Evolutionary conservation across 2,113 vertebrate genomes (phyloP).

Genomic region (Arenaria interpres): DNA sequence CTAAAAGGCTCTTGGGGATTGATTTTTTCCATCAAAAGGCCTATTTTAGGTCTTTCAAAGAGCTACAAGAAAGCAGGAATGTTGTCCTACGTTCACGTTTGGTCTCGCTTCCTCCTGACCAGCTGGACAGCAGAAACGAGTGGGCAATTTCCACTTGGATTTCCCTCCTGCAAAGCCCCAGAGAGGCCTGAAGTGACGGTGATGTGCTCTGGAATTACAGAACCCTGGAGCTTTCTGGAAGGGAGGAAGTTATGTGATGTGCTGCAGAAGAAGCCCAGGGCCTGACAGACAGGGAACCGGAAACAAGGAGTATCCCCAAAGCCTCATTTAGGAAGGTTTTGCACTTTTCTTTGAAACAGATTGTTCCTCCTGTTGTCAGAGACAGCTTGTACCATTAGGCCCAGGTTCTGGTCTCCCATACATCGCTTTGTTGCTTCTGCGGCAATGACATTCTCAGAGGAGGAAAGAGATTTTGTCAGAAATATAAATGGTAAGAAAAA

Average conservation of each 20-base stretch:
- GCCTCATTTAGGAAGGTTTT: neutral
- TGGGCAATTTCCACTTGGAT: neutral
- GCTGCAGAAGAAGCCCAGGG: neutral
- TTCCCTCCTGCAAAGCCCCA: neutral
- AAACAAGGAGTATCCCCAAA: neutral
- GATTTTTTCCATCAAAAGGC: neutral
- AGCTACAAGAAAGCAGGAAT: neutral
- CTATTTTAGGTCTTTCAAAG: neutral
- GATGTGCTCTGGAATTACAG: neutral
- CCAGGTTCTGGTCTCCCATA: neutral
- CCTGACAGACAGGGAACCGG: neutral
- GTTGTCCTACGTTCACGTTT: rapidly evolving
- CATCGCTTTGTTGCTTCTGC: neutral
- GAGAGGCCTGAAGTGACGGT: rapidly evolving
- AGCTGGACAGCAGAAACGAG: neutral
- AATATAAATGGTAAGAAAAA: neutral
- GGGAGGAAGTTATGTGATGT: neutral
- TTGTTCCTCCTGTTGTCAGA: neutral
- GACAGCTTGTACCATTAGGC: neutral
- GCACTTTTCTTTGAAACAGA: neutral
- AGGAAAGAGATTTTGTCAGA: neutral
- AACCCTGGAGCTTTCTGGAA: neutral
- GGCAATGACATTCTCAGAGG: neutral
- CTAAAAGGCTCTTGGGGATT: neutral
- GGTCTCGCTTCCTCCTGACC: neutral